Percentiles rank a stretch among this genome's conserved stretches.
Conservation (phyloP, 2,797 vertebrate genomes). For the Nyctibius grandis region DNA sequence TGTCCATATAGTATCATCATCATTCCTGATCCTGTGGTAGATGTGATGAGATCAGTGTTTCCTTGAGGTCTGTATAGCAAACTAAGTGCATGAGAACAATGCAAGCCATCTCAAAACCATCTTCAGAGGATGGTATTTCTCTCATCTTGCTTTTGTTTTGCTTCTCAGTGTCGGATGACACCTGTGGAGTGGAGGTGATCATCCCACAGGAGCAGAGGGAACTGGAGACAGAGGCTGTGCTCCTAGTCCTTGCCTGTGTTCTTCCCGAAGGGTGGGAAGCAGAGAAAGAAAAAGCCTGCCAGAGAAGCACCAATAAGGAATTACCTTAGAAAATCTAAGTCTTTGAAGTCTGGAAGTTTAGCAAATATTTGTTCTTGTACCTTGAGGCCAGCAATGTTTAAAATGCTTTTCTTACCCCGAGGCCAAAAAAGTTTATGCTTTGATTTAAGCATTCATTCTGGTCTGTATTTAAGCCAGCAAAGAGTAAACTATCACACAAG, state of each 20-base stretch:
- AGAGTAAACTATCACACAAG: neutral
- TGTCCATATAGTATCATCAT: neutral
- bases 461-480: neutral
- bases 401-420: slow-evolving; percentile 15
- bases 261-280: neutral
- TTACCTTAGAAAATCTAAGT: neutral
- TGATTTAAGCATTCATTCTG: slow-evolving; percentile 30
- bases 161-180: neutral
- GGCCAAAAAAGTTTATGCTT: neutral
- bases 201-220: neutral
- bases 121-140: neutral
- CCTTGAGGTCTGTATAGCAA: neutral
- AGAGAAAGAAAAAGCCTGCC: neutral
- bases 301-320: neutral
- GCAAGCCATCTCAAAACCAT: neutral
- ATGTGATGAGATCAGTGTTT: neutral
- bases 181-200: fast-evolving
- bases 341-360: slow-evolving; percentile 1
- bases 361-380: slow-evolving; percentile 24
- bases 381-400: neutral
- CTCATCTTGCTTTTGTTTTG: neutral
- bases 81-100: neutral
- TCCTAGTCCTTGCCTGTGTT: neutral
- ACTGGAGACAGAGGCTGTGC: neutral
- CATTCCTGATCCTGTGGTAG: neutral